Percentiles rank a stretch among this genome's conserved stretches.
Evolutionary conservation across 1,140 invertebrate genomes (phyloP).

Genomic region (Drosophila novamexicana): DNA sequence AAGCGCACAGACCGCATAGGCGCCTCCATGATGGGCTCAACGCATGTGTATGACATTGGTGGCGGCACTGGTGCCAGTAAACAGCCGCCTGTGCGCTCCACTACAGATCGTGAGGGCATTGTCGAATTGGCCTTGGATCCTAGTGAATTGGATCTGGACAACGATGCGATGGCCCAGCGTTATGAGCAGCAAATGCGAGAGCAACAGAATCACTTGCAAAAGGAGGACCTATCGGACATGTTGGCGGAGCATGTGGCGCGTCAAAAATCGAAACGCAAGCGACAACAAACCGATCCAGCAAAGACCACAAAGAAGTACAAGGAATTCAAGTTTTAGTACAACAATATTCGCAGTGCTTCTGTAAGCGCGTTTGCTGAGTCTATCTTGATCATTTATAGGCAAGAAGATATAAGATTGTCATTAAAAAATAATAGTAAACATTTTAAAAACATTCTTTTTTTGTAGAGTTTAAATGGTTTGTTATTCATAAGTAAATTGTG

Average conservation of each 20-base stretch:
- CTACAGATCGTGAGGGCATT: slow-evolving; percentile 87
- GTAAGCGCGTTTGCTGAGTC: slow-evolving; percentile 23
- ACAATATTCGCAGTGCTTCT: slow-evolving; percentile 39
- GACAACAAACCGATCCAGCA: slow-evolving; percentile 95
- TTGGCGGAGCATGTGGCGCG: slow-evolving; percentile 98
- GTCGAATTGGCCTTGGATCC: slow-evolving; percentile 98
- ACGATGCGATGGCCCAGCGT: slow-evolving; percentile 97
- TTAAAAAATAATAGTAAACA: slow-evolving; percentile 55
- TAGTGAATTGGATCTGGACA: slow-evolving; percentile 97
- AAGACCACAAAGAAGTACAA: slow-evolving; percentile 98
- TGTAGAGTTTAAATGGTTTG: too few relatives aligned
- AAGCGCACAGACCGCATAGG: slow-evolving; percentile 95
- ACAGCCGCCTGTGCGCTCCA: slow-evolving; percentile 80
- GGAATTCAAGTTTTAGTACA: slow-evolving; percentile 96
- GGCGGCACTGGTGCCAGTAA: slow-evolving; percentile 74
- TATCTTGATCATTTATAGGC: slow-evolving; percentile 8
- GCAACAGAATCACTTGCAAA: slow-evolving; percentile 93
- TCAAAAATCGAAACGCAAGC: slow-evolving; percentile 96
- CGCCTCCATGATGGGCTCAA: slow-evolving; percentile 99
- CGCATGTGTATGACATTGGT: slow-evolving; percentile 96
- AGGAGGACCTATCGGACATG: slow-evolving; percentile 99
- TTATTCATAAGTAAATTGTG: too few relatives aligned
- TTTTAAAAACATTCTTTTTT: neutral
- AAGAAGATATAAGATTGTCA: slow-evolving; percentile 44
- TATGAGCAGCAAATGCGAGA: slow-evolving; percentile 98